These are phyloP conservation scores for Euphydryas editha DNA, from an alignment of 2,888 invertebrate genomes.

Conservation along the genomic window DNA sequence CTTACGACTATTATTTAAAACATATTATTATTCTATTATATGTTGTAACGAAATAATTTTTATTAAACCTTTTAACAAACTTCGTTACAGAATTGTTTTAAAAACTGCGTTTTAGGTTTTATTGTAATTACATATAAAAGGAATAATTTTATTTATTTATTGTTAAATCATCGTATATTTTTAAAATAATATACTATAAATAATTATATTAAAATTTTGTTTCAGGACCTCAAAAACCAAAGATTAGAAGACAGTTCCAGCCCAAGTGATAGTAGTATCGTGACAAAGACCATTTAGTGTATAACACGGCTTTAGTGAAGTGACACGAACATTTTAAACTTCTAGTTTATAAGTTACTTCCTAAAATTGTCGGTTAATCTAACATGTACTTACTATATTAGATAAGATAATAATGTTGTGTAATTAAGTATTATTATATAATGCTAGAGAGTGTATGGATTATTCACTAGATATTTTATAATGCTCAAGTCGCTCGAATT, in stretches of 20 bases:
- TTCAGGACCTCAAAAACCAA: slow-evolving; percentile 73
- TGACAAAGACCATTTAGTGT: slow-evolving; percentile 82
- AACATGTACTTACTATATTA: slow-evolving; percentile 26
- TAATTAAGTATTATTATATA: slow-evolving; percentile 15
- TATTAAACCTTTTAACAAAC: too few species aligned
- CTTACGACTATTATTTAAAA: too few species aligned
- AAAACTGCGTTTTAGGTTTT: too few species aligned
- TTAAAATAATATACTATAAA: neutral
- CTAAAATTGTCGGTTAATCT: slow-evolving; percentile 19
- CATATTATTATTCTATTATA: too few species aligned
- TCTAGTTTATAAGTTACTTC: slow-evolving; percentile 16
- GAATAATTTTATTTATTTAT: too few species aligned
- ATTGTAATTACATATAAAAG: too few species aligned
- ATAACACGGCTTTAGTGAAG: slow-evolving; percentile 76
- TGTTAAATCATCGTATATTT: too few species aligned
- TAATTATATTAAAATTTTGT: slow-evolving; percentile 42
- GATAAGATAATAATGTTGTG: neutral
- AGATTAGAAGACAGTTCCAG: slow-evolving; percentile 72
- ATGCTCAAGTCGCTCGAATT: slow-evolving; percentile 29
- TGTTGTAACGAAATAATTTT: too few species aligned
- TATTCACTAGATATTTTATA: slow-evolving; percentile 25
- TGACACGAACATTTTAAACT: slow-evolving; percentile 44
- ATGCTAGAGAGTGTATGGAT: slow-evolving; percentile 2
- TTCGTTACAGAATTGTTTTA: too few species aligned
- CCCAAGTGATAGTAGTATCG: slow-evolving; percentile 77